Percentiles rank a stretch among this genome's conserved stretches.
Evolutionary conservation across 2,888 invertebrate genomes (phyloP).

Genomic region (Dyspetes luteomarginatus): DNA sequence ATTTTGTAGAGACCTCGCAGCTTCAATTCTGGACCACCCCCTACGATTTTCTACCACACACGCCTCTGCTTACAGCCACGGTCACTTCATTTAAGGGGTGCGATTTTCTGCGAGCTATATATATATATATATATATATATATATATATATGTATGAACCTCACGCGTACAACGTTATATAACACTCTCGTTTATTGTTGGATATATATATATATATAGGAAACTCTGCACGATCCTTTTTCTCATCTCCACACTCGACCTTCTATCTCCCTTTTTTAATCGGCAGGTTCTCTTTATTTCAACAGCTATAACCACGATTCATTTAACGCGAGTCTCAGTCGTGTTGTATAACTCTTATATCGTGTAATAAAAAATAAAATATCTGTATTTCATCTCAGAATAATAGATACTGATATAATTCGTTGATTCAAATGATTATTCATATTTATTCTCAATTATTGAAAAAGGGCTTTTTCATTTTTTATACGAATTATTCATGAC

Average conservation of each 20-base stretch:
- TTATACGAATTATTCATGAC: too few species aligned
- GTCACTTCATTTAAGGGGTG: constrained; percentile 79
- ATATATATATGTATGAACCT: too few species aligned
- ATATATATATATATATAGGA: not conserved
- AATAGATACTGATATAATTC: too few species aligned
- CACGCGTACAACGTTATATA: too few species aligned
- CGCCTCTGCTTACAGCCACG: constrained; percentile 46
- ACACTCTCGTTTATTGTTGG: constrained; percentile 51
- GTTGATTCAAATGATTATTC: too few species aligned
- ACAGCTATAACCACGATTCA: too few species aligned
- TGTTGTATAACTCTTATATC: too few species aligned
- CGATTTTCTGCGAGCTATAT: constrained; percentile 66
- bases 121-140: constrained; percentile 23
- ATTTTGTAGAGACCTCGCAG: constrained; percentile 72
- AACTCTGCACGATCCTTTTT: constrained; percentile 26
- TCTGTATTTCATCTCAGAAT: too few species aligned
- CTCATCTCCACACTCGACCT: not conserved
- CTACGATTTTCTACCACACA: constrained; percentile 61
- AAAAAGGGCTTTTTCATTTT: too few species aligned
- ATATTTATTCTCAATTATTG: too few species aligned
- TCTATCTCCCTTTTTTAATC: not conserved
- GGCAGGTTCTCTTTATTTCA: not conserved
- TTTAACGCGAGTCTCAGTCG: too few species aligned
- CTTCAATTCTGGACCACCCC: constrained; percentile 65
- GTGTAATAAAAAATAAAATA: too few species aligned